Evolutionary conservation across 1,140 invertebrate genomes (phyloP), one percentile per base, ranked within the genome.

Genomic region (Drosophila pachea): DNA sequence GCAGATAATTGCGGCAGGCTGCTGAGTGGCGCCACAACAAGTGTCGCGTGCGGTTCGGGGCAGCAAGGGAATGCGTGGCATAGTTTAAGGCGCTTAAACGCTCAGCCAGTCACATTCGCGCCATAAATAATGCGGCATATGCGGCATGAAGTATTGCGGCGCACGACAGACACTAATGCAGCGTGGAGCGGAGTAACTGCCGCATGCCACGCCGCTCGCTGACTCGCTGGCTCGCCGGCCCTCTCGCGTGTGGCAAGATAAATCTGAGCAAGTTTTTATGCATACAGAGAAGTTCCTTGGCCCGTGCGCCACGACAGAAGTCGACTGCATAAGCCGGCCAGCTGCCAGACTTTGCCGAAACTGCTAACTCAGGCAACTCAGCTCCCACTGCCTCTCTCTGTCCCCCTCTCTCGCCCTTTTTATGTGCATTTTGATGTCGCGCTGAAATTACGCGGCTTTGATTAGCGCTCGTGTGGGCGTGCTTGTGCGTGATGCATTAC

Each of bases 251-350:
- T 63, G 81, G 68, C 79, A 86, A 79, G 79, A 84, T 84, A 84
- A 84, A 84, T 84, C 79, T 84, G 81, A 84, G 86, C 81, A 84
- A 86, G 81, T 84, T 84, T 86, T 84, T 84, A 86, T 86, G 68
- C 76, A 74, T 50, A 33, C 12, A 14, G 31, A 40, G 38, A 47
- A 29, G 36, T 62, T 48, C 22, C 42, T 65, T 65, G 74, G 61
- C 56, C 53, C 45, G 22, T 22, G 52, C 69, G 48, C 62, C 69
- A 71, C 77, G 72, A 81, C 81, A 86, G 76, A 81, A 81, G 76
- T 76, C 71, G 78, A 81, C 77, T 75, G 55, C 58, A 81, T 75
- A 78, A 81, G 77, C 73, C 75, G 63, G 56, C 65, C 63, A 82
- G 70, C 59, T 38, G 42, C 54, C 47, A 65, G 65, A 73, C 73